Conservation (phyloP, 2,888 invertebrate genomes). For the Eupithecia subumbrata region DNA sequence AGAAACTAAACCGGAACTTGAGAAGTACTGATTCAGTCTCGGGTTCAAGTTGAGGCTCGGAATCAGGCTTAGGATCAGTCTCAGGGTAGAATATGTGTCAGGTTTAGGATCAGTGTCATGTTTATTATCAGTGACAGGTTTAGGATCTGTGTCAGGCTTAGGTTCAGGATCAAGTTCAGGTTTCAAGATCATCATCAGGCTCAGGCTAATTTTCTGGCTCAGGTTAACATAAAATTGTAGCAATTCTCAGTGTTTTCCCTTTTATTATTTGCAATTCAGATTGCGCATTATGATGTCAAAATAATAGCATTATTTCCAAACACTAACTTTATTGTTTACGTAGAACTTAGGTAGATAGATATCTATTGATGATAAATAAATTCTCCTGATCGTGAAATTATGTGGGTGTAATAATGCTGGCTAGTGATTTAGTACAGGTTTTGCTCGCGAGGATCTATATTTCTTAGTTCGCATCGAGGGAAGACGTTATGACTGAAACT, state of each 20-base stretch:
- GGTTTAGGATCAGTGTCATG: neutral
- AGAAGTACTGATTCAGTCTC: neutral
- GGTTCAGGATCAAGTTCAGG: neutral
- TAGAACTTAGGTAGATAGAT: constrained; percentile 1
- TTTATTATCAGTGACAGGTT: neutral
- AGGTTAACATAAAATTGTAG: too few relatives aligned
- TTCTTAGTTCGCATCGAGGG: constrained; percentile 81
- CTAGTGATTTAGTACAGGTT: constrained; percentile 82
- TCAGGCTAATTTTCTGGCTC: neutral
- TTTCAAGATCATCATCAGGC: neutral
- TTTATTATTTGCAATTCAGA: neutral
- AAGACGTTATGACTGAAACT: constrained; percentile 82
- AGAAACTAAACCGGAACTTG: neutral
- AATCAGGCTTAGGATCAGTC: neutral
- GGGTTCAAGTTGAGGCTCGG: neutral
- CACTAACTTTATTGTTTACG: neutral
- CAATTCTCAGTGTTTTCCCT: neutral
- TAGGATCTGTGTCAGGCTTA: neutral
- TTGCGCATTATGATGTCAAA: neutral
- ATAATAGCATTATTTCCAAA: constrained; percentile 1
- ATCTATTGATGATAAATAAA: constrained; percentile 39
- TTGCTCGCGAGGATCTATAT: constrained; percentile 80
- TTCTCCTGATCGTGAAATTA: constrained; percentile 58
- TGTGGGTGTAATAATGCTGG: constrained; percentile 74
- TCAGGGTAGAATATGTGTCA: neutral